Conservation (phyloP, 1,140 invertebrate species). For the Protaetia brevitarsis region DNA sequence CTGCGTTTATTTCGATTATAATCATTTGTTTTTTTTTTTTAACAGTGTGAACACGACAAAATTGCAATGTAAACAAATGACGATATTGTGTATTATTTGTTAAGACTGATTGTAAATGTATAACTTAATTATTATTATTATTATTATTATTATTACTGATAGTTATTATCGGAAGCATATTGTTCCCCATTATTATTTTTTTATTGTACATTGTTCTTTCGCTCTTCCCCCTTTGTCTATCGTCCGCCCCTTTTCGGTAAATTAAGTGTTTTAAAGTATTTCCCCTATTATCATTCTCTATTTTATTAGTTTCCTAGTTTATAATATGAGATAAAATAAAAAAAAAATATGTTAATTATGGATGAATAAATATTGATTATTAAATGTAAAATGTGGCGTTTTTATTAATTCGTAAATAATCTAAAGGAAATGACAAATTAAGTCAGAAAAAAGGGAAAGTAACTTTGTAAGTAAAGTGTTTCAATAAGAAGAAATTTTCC, state of each 20-base stretch:
- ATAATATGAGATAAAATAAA: constrained; percentile 7
- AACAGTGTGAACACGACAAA: background rate
- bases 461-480: no score
- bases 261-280: background rate
- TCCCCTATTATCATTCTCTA: background rate
- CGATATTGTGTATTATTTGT: constrained; percentile 39
- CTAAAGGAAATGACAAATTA: no score
- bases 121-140: no score
- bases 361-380: constrained; percentile 33
- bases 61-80: constrained; percentile 4
- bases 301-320: constrained; percentile 29
- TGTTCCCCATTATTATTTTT: background rate
- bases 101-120: constrained; percentile 39
- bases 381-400: constrained; percentile 19
- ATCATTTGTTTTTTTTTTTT: no score
- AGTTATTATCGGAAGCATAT: background rate
- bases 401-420: background rate
- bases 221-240: background rate
- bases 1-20: no score
- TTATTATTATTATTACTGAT: background rate
- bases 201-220: constrained; percentile 23
- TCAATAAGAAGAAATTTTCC: no score
- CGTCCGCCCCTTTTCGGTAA: background rate
- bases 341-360: constrained; percentile 17
- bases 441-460: no score